Percentiles rank a stretch among this genome's conserved stretches.
Evolutionary conservation across 2,797 vertebrate genomes (phyloP).

Genomic region (Xerus rutilus): DNA sequence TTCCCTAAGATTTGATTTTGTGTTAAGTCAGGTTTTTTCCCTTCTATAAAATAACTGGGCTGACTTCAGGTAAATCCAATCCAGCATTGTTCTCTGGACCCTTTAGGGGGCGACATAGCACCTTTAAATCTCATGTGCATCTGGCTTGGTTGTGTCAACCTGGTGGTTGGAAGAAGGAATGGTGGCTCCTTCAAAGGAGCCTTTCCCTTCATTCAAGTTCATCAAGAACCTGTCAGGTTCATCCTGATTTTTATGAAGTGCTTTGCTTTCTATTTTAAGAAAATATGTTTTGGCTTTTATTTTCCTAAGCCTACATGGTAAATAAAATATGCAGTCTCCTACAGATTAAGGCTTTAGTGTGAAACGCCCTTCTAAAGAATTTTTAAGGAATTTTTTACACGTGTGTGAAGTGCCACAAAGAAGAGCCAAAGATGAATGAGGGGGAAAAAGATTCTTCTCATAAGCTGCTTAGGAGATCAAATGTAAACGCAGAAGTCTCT

Average conservation of each 20-base stretch:
- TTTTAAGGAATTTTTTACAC: background rate
- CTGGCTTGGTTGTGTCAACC: rapidly evolving
- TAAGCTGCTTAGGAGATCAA: constrained; percentile 2
- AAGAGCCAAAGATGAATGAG: background rate
- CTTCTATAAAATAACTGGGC: background rate
- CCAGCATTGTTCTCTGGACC: background rate
- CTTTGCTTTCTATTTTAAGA: constrained; percentile 36
- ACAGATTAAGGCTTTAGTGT: background rate
- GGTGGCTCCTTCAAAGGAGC: background rate
- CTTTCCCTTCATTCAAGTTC: background rate
- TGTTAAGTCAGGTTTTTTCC: background rate
- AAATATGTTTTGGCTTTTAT: constrained; percentile 24
- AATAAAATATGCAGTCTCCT: background rate
- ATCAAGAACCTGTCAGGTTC: background rate
- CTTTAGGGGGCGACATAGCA: constrained; percentile 17
- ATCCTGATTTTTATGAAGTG: background rate
- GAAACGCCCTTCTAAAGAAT: constrained; percentile 14
- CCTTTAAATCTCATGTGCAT: background rate
- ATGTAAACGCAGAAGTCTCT: background rate
- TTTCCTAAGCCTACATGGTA: background rate
- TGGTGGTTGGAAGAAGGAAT: background rate
- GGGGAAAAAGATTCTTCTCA: background rate
- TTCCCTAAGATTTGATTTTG: constrained; percentile 18
- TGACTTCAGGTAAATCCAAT: background rate
- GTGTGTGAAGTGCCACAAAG: background rate